A percentile compares a stretch with the other conserved stretches of the same genome.
These are phyloP conservation scores for Diplosoma virens DNA, from an alignment of 23 tunicate genomes.

Conservation along the genomic window DNA sequence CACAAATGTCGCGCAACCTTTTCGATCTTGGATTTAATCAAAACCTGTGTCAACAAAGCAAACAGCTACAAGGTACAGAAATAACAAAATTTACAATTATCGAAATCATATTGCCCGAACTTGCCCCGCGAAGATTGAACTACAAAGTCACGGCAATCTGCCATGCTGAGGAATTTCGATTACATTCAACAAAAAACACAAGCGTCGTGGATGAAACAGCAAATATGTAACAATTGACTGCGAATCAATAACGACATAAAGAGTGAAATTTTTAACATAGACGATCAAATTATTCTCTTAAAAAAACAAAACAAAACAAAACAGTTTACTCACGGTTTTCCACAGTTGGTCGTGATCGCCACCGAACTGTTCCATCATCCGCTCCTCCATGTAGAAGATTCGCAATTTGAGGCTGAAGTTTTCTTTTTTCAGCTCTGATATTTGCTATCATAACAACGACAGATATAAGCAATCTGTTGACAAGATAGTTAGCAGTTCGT, in stretches of 20 bases:
- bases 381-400: conserved; percentile 90
- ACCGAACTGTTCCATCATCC: conserved; percentile 65
- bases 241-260: background rate
- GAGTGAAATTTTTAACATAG: background rate
- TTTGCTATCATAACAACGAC: conserved; percentile 54
- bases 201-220: too few species aligned
- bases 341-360: conserved; percentile 71
- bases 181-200: too few species aligned
- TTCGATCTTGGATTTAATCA: too few species aligned
- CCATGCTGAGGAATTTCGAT: background rate
- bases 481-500: background rate
- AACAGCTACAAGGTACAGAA: background rate
- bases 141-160: background rate
- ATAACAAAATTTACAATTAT: background rate
- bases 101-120: conserved; percentile 9
- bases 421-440: conserved; percentile 87
- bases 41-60: background rate
- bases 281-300: background rate
- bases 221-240: background rate
- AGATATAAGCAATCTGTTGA: background rate
- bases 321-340: conserved; percentile 45
- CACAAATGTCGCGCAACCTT: too few species aligned
- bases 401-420: conserved; percentile 84
- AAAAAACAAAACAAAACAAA: background rate
- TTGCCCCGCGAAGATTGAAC: conserved; percentile 6